Evolutionary conservation across 2,888 invertebrate genomes (phyloP), one percentile per base, ranked within the genome.

Genomic region (Ochropleura plecta): DNA sequence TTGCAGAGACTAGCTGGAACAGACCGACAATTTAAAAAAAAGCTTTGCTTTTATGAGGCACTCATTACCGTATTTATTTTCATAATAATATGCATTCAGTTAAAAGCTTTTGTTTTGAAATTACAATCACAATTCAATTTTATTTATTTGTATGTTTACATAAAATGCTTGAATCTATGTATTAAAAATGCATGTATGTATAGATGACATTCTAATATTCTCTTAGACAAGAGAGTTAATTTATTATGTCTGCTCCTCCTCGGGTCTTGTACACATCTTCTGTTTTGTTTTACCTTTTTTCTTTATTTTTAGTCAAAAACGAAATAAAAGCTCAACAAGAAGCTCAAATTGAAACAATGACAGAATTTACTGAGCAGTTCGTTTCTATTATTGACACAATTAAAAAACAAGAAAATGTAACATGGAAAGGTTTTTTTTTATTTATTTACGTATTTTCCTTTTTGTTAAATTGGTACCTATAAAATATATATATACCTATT

Each of bases 231-330:
- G 14, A 10, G 3, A 30, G 42, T 44, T 20, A 20, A 51, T 49
- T 18, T 51, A n/a, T 51, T 18, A 53, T n/a, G n/a, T 9, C n/a
- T 53, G 4, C 14, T 5, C 48, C 51, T 53, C 51, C n/a, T 51
- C 53, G 53, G n/a, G 10, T n/a, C n/a, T 9, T n/a, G 51, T n/a
- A n/a, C 10, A n/a, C n/a, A n/a, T n/a, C 1, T 30, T 30, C 30
- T 30, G 42, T 18, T 66, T 76, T 68, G 70, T 75, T 80, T 66
- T 8, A 44, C 5, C 70, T 78, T 64, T 75, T 78, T 83, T 72
- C 64, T 70, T 81, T 69, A 76, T 82, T 83, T 83, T 71, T 76
- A 74, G 81, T 59, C 2, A 60, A 53, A 55, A 55, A 16, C 16
- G 12, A 70, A 70, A 68, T 30, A 10, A 57, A 65, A 68, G 20